A percentile compares a stretch with the other conserved stretches of the same genome.
Evolutionary conservation across 2,113 vertebrate genomes (phyloP).

Genomic region (Narcine bancroftii): DNA sequence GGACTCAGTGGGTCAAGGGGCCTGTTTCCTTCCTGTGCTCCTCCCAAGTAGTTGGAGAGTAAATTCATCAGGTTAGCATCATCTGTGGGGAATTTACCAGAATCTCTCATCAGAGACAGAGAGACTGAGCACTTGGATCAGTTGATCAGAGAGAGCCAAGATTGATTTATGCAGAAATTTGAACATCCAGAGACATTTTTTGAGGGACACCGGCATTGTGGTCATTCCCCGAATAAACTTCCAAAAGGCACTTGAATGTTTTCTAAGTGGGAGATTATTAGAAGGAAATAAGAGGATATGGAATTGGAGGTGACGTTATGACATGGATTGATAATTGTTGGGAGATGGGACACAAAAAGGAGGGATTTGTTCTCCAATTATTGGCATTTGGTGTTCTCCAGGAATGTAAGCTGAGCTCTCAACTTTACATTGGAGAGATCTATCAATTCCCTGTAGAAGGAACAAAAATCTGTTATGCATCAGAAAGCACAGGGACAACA

Average conservation of each 20-base stretch:
- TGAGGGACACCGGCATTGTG: neutral
- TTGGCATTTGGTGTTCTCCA: neutral
- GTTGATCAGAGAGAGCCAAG: neutral
- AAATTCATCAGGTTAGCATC: neutral
- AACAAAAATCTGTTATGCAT: neutral
- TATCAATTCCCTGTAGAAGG: neutral
- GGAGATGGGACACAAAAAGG: neutral
- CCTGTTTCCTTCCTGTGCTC: too few species aligned
- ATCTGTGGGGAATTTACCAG: neutral
- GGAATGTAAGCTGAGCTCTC: neutral
- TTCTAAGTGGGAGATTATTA: neutral
- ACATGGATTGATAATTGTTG: neutral
- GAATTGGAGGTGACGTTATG: neutral
- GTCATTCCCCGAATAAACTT: neutral
- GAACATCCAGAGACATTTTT: neutral
- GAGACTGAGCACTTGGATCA: neutral
- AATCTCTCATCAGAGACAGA: neutral
- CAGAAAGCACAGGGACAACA: neutral
- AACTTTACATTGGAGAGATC: neutral
- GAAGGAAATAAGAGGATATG: too few species aligned
- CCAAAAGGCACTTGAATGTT: neutral
- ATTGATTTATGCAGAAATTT: neutral
- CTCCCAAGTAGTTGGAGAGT: neutral
- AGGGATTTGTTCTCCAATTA: neutral
- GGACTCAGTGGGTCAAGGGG: too few species aligned